Evolutionary conservation across 1,140 invertebrate species (phyloP), one percentile per base, ranked within the genome.

Genomic region (Mylabris phalerata): DNA sequence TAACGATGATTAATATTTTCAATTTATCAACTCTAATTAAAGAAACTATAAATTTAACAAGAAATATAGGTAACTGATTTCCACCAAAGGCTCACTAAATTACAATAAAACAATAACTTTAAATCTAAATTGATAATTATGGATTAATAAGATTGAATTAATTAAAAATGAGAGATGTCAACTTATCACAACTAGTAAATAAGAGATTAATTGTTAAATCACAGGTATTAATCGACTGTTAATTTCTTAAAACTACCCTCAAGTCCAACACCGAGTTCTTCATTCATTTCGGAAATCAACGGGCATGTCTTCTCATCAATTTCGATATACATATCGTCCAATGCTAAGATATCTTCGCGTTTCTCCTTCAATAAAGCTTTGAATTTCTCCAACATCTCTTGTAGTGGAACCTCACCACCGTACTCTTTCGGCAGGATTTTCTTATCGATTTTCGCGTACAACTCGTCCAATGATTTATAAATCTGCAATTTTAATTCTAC

Each of bases 401-500:
- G 76, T 39, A 92, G 71, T 11, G 90, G 88, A 9, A 90, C 74
- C 27, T 83, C 84, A 1, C 90, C 91, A 1, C 90, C 90, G 68
- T 92, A 93, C 71, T 93, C 91, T 70, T 88, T 87, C 1, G 90
- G 91, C 48, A 93, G 72, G 67, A 92, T 89, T 57, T 83, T 82
- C 6, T 82, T 78, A 66, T 90, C 81, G 1, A 93, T 80, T 52
- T 82, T 77, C 51, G 83, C 78, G 43, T 83, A 82, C 13, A 93
- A 71, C 10, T 88, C 85, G 2, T 88, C 81, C 9, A 86, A 67
- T 48, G 76, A 83, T 61, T 83, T 84, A 71, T 90, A 88, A 26
- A 91, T 79, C 86, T 90, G 68, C 55, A 19, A 19, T 19, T 19
- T 19, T 19, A 19, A 19, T 19, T 19, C 19, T 1, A 19, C 19